These are phyloP conservation scores for Tetrax tetrax DNA, from an alignment of 2,113 vertebrate species.

Conservation along the genomic window DNA sequence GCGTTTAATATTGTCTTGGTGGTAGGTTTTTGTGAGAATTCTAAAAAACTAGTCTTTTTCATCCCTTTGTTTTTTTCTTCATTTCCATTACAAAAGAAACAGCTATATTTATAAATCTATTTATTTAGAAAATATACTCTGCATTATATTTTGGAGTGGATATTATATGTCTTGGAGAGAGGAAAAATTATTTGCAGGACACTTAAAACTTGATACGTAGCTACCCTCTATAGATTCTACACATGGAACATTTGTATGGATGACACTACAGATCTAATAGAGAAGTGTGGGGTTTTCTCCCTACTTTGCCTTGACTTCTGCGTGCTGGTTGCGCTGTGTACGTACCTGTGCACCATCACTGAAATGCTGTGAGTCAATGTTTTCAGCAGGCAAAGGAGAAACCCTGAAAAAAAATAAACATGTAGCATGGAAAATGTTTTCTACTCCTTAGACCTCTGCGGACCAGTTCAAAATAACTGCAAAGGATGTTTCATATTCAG, in stretches of 20 bases:
- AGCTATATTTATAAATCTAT: background rate
- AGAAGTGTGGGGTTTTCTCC: background rate
- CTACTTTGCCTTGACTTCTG: background rate
- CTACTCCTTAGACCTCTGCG: background rate
- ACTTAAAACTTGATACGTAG: background rate
- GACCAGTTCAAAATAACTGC: background rate
- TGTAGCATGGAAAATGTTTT: background rate
- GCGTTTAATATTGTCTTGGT: background rate
- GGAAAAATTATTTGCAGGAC: background rate
- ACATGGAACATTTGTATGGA: background rate
- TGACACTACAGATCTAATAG: too few relatives aligned
- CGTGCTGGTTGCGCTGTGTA: background rate
- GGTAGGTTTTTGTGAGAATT: background rate
- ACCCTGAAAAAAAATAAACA: background rate
- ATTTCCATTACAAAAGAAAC: background rate
- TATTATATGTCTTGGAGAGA: background rate
- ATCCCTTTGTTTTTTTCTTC: background rate
- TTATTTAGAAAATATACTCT: background rate
- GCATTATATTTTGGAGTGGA: background rate
- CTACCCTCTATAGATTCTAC: background rate
- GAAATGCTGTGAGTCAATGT: background rate
- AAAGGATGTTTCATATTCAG: background rate
- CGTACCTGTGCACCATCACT: background rate
- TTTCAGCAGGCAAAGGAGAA: background rate
- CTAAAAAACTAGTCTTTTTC: background rate